Evolutionary conservation across 2,888 invertebrate species (phyloP).

Genomic region (Eupithecia pulchellata): DNA sequence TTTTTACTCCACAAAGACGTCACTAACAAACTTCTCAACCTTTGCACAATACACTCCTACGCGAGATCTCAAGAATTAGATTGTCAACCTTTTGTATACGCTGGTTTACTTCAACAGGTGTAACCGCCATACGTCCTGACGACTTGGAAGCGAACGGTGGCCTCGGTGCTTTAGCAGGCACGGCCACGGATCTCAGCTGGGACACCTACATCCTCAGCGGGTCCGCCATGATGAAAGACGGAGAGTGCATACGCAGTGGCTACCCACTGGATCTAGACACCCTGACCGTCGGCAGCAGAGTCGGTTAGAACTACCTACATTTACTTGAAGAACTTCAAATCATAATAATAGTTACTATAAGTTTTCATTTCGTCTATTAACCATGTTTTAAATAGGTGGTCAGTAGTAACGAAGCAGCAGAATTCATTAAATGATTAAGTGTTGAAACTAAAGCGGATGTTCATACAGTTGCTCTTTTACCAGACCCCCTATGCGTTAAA

Average conservation of each 20-base stretch:
- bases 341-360: not conserved
- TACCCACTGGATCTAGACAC: constrained; percentile 95
- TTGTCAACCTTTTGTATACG: not conserved
- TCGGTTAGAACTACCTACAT: constrained; percentile 79
- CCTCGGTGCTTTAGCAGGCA: constrained; percentile 86
- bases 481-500: constrained; percentile 23
- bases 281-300: constrained; percentile 90
- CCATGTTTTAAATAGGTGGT: not conserved
- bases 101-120: constrained; percentile 81
- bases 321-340: not conserved
- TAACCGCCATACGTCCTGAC: constrained; percentile 95
- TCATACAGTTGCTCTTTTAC: constrained; percentile 7
- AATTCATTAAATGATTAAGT: no score
- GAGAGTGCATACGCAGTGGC: constrained; percentile 92
- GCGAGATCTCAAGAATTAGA: no score
- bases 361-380: not conserved
- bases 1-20: not conserved
- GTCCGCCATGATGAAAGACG: constrained; percentile 96
- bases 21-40: not conserved
- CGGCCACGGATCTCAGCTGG: constrained; percentile 95
- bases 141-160: constrained; percentile 88
- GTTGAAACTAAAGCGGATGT: not conserved
- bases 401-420: no score
- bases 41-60: no score
- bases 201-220: constrained; percentile 97